Evolutionary conservation across 2,797 vertebrate genomes (phyloP).

Genomic region (Liasis olivaceus): DNA sequence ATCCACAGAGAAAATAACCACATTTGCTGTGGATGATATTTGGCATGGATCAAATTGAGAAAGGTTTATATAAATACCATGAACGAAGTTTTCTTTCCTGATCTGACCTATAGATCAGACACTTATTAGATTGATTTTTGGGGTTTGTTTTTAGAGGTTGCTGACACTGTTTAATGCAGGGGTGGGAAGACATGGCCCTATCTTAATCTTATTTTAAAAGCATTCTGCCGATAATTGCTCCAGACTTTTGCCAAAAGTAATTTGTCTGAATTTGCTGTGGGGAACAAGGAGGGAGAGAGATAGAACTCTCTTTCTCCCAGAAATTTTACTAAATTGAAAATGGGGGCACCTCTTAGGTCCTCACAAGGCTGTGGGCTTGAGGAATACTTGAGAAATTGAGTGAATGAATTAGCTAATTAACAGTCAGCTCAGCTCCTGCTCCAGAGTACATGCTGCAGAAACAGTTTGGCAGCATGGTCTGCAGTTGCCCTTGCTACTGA

Average conservation of each 20-base stretch:
- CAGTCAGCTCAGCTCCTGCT: background rate
- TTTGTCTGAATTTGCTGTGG: background rate
- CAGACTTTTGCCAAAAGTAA: background rate
- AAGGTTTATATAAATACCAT: background rate
- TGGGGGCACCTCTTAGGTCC: background rate
- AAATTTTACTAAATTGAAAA: background rate
- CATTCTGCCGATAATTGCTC: background rate
- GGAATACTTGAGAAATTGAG: background rate
- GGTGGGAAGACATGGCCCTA: background rate
- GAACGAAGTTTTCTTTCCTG: background rate
- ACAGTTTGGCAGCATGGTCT: background rate
- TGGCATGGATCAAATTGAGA: background rate
- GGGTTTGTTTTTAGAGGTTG: background rate
- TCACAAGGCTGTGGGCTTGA: background rate
- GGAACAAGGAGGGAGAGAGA: background rate
- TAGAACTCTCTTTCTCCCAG: background rate
- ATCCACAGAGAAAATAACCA: background rate
- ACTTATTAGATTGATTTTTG: too few relatives aligned
- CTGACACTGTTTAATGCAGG: background rate
- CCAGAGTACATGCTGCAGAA: background rate
- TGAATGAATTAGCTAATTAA: background rate
- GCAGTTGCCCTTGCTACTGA: background rate
- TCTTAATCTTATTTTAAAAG: background rate
- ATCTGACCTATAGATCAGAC: background rate
- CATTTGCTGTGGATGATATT: background rate